Base-by-base conservation (phyloP, 2,888 invertebrate species). In the Drosophila paucipuncta region DNA sequence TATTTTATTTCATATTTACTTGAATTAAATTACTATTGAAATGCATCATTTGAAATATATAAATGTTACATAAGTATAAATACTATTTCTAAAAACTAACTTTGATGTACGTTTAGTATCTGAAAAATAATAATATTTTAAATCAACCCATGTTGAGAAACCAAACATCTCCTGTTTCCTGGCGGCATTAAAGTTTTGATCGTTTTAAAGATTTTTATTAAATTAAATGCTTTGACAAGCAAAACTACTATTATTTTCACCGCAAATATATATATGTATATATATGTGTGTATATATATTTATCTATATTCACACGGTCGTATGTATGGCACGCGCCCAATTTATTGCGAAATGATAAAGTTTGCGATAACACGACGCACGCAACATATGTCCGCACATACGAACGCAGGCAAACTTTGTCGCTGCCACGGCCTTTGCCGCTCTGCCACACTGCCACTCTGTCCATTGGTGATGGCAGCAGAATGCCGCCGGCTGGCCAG, bases 281-380 rank as follows among this genome's bases (percentile, higher is more conserved):
- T 22, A 11, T 22, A 22, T 11, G 5, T n/a, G 2, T 11, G 3
- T 43, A 22, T 47, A 47, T 47, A 7, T 43, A 13, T 22, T 1
- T 39, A 16, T 30, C 22, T 33, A 41, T 28, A 25, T n/a, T 35
- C 28, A 47, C 37, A 60, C 31, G 43, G 35, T 37, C 33, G 53
- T 68, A 47, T 47, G 25, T 25, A 43, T 70, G 82, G 86, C 84
- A 82, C 86, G 86, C 79, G 82, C 81, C 79, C 68, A 76, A 76
- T 82, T 82, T 82, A 82, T 78, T 83, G 76, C 76, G 77, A 78
- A 78, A 80, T 85, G 82, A 83, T 85, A 85, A 81, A 85, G 80
- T 81, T 84, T 81, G 80, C 78, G 86, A 84, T 81, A 86, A 84
- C 82, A 80, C 65, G 74, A 76, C 66, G 76, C 78, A 77, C 78